Conservation (phyloP, 2,797 vertebrate species). For the Helarctos malayanus region DNA sequence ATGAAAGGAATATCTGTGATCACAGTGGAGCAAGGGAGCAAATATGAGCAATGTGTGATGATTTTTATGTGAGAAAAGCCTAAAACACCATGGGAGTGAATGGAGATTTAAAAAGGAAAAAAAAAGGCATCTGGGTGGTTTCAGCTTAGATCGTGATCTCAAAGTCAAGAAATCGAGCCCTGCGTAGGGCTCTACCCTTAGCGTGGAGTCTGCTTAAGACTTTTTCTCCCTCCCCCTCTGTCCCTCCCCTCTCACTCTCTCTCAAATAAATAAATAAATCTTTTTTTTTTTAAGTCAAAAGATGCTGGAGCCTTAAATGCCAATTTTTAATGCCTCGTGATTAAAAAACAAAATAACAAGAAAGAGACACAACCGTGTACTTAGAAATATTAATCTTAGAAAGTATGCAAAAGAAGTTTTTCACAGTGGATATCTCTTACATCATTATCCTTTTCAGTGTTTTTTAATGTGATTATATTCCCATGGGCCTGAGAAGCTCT, state of each 20-base stretch:
- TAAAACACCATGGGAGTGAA: background rate
- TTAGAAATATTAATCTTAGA: slow-evolving; percentile 62
- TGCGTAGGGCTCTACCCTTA: background rate
- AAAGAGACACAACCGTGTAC: background rate
- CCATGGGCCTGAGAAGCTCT: slow-evolving; percentile 40
- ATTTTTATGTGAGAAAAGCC: slow-evolving; percentile 18
- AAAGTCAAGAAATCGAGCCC: background rate
- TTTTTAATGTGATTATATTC: slow-evolving; percentile 42
- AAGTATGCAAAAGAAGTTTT: slow-evolving; percentile 27
- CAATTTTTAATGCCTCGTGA: slow-evolving; percentile 17
- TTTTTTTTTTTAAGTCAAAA: background rate
- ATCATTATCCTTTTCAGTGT: background rate
- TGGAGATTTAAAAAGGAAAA: background rate
- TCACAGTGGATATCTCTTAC: background rate
- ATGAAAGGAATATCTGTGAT: slow-evolving; percentile 29
- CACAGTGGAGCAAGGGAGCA: background rate
- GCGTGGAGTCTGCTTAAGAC: background rate
- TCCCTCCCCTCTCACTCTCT: background rate
- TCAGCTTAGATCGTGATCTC: background rate
- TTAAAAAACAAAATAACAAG: slow-evolving; percentile 22
- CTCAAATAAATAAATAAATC: background rate
- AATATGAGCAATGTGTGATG: background rate
- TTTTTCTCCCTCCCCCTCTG: background rate
- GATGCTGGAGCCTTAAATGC: background rate
- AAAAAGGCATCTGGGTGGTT: background rate